Evolutionary conservation across 2,113 vertebrate species (phyloP).

Genomic region (Peucedramus taeniatus): DNA sequence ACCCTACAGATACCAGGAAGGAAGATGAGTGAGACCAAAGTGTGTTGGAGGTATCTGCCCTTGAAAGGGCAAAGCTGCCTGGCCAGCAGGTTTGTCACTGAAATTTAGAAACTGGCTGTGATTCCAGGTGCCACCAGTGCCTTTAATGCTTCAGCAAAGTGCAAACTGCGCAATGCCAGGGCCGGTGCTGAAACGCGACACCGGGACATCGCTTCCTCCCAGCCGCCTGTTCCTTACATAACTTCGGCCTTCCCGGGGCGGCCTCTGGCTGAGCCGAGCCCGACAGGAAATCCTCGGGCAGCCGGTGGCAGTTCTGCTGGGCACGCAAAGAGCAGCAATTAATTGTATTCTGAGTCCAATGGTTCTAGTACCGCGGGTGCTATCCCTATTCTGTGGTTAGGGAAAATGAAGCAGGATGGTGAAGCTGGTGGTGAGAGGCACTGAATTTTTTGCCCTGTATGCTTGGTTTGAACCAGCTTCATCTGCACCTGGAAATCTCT

Average conservation of each 20-base stretch:
- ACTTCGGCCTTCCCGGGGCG: not conserved
- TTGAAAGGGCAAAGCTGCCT: not conserved
- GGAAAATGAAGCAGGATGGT: not conserved
- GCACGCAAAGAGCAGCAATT: not conserved
- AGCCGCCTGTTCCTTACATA: not conserved
- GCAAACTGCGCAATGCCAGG: not conserved
- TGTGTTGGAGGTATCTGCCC: not conserved
- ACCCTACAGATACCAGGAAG: not conserved
- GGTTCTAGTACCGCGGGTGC: not conserved
- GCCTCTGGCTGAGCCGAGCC: not conserved
- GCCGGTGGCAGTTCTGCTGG: not conserved
- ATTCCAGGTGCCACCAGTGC: not conserved
- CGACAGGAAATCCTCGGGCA: not conserved
- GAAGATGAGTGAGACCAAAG: fast-evolving
- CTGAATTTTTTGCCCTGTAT: not conserved
- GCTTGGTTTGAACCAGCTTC: not conserved
- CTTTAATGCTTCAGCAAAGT: slow-evolving; percentile 12
- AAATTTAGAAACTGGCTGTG: not conserved
- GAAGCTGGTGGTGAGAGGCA: not conserved
- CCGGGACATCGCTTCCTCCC: not conserved
- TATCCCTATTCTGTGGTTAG: not conserved
- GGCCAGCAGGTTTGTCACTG: not conserved
- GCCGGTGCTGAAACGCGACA: not conserved
- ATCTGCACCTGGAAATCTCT: not conserved
- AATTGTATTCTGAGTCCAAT: not conserved